Evolutionary conservation across 2,797 vertebrate species (phyloP).

Genomic region (Poeciliopsis presidionis): DNA sequence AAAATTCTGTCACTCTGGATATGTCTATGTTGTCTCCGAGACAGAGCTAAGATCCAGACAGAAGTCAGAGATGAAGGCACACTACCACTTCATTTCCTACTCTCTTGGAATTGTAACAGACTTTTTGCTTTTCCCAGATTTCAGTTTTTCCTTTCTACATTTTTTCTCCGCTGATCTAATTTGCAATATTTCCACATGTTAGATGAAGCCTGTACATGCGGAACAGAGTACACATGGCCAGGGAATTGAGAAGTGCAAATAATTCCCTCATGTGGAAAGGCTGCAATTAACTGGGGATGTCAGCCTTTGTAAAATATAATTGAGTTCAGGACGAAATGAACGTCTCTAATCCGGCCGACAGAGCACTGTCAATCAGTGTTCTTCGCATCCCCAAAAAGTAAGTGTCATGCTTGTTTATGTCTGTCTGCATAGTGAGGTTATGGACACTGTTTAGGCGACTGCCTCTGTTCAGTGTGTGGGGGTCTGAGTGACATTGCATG

Average conservation of each 20-base stretch:
- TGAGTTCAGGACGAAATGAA: conserved; percentile 85
- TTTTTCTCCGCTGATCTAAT: conserved; percentile 70
- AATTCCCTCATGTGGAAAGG: conserved; percentile 85
- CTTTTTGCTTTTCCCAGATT: conserved; percentile 41
- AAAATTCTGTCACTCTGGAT: conserved; percentile 72
- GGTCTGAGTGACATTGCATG: conserved; percentile 60
- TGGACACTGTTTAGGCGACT: conserved; percentile 73
- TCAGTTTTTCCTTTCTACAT: not conserved
- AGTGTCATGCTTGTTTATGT: conserved; percentile 81
- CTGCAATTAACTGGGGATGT: conserved; percentile 87
- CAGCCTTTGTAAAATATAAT: conserved; percentile 87
- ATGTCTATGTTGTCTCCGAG: conserved; percentile 61
- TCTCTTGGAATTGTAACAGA: conserved; percentile 64
- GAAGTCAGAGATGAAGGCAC: conserved; percentile 56
- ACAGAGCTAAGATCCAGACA: conserved; percentile 64
- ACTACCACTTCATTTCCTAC: conserved; percentile 49
- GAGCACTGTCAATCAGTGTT: conserved; percentile 82
- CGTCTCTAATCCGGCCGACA: conserved; percentile 83
- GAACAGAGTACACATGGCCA: conserved; percentile 81
- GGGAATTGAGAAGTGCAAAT: conserved; percentile 85
- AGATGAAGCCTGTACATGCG: conserved; percentile 75
- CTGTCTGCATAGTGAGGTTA: conserved; percentile 64
- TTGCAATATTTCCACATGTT: conserved; percentile 80
- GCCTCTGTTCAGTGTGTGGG: conserved; percentile 67
- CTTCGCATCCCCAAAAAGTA: conserved; percentile 72